Evolutionary conservation across 2,888 invertebrate species (phyloP).

Genomic region (Heteromyza rotundicornis): DNA sequence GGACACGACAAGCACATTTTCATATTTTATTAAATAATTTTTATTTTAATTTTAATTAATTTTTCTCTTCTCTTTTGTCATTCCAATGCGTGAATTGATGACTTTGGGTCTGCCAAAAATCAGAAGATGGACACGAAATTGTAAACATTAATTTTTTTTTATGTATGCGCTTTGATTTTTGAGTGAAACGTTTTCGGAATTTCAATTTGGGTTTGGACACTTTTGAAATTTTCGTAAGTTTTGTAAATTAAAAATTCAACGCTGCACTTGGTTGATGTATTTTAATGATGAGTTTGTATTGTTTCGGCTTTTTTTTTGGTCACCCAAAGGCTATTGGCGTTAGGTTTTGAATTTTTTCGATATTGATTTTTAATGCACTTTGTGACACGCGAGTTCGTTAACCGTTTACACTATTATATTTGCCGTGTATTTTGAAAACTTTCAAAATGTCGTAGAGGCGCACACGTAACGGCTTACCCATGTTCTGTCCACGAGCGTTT

Average conservation of each 20-base stretch:
- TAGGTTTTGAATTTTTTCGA: neutral
- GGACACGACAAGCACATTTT: no score
- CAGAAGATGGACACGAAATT: conserved; percentile 9
- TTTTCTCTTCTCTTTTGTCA: no score
- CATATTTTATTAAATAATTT: no score
- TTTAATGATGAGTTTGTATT: neutral
- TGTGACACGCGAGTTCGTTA: neutral
- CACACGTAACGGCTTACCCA: conserved; percentile 24
- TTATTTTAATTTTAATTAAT: no score
- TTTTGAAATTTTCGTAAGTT: conserved; percentile 1
- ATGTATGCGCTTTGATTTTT: no score
- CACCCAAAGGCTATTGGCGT: conserved; percentile 11
- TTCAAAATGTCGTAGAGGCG: neutral
- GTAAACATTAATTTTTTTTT: no score
- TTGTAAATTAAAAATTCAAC: conserved; percentile 14
- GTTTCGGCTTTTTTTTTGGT: neutral
- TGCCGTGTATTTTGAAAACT: conserved; percentile 19
- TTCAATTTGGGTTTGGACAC: conserved; percentile 1
- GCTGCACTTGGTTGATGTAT: neutral
- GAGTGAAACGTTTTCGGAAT: conserved; percentile 9
- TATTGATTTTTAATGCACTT: neutral
- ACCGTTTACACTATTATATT: conserved; percentile 20
- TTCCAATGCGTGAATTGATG: conserved; percentile 19
- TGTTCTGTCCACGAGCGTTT: conserved; percentile 35
- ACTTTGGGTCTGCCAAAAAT: conserved; percentile 36